Conservation (phyloP, 2,113 vertebrate genomes). For the Microcebus jonahi region DNA sequence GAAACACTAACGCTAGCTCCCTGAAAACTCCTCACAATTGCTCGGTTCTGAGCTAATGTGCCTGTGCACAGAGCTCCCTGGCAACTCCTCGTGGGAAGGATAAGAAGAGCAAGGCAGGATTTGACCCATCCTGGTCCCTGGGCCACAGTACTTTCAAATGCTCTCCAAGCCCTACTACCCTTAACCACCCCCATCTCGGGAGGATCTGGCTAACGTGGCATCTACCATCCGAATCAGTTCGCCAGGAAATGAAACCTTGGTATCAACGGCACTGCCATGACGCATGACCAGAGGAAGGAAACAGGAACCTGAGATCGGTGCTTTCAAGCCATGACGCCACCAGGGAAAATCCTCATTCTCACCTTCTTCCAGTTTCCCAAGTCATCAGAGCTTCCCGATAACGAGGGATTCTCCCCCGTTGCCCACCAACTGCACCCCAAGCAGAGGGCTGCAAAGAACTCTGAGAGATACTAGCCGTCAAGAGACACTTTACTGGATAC, state of each 20-base stretch:
- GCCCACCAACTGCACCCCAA: not conserved
- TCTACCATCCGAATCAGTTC: not conserved
- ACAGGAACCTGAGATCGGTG: not conserved
- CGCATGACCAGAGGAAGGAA: not conserved
- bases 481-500: not conserved
- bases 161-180: not conserved
- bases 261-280: not conserved
- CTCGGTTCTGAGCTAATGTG: not conserved
- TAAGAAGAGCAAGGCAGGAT: not conserved
- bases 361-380: not conserved
- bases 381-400: not conserved
- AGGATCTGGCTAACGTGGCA: not conserved
- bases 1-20: not conserved
- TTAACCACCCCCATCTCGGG: not conserved
- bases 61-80: accelerated
- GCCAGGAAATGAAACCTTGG: not conserved
- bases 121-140: not conserved
- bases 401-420: accelerated
- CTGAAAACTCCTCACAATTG: not conserved
- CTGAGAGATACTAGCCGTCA: not conserved
- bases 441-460: not conserved
- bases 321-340: not conserved
- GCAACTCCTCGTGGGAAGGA: not conserved
- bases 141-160: not conserved
- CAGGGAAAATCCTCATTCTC: not conserved